A percentile compares a stretch with the other conserved stretches of the same genome.
These are phyloP conservation scores for Semotilus atromaculatus DNA, from an alignment of 2,797 vertebrate genomes.

Conservation along the genomic window DNA sequence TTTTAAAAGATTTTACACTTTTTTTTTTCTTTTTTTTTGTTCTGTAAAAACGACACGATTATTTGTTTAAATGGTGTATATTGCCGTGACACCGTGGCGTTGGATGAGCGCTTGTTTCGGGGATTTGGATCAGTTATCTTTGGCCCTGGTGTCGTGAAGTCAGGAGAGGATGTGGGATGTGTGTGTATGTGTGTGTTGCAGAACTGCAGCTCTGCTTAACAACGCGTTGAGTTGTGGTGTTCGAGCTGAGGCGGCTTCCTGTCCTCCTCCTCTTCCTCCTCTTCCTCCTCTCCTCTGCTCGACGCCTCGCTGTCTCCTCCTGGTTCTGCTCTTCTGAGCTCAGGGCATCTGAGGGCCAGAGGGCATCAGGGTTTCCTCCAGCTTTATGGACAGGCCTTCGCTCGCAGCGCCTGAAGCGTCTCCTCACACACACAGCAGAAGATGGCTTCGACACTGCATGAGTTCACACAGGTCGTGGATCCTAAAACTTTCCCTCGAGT, in stretches of 20 bases:
- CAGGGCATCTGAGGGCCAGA: conserved; percentile 16
- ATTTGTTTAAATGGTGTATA: not conserved
- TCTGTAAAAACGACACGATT: not conserved
- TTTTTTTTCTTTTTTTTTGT: no score
- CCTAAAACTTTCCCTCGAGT: conserved; percentile 80
- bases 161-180: conserved; percentile 26
- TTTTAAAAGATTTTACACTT: not conserved
- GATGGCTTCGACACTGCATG: conserved; percentile 80
- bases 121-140: not conserved
- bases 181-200: conserved; percentile 19
- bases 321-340: not conserved
- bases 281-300: not conserved
- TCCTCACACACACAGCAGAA: conserved; percentile 15
- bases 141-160: conserved; percentile 13
- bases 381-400: not conserved
- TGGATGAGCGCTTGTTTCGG: not conserved
- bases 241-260: conserved; percentile 38
- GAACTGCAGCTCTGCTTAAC: conserved; percentile 14
- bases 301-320: conserved; percentile 24
- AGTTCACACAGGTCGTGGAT: conserved; percentile 80
- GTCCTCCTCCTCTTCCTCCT: conserved; percentile 32
- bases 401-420: not conserved
- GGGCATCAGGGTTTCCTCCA: not conserved
- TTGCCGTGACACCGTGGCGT: not conserved
- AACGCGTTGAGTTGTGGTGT: conserved; percentile 31